Evolutionary conservation across 2,113 vertebrate species (phyloP).

Genomic region (Leucoraja erinaceus): DNA sequence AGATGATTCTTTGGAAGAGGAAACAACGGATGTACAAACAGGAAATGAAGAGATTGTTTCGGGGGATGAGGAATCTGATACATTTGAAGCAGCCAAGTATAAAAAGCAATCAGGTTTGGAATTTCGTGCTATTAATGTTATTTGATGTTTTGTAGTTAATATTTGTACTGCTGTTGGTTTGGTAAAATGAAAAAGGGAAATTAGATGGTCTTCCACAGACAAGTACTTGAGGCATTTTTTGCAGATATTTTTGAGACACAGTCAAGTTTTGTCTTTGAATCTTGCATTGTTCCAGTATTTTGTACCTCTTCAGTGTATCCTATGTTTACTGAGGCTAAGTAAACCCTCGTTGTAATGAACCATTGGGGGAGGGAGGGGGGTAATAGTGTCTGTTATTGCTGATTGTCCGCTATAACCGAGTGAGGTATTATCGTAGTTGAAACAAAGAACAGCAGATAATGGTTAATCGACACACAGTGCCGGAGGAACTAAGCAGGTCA

Average conservation of each 20-base stretch:
- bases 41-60: constrained; percentile 44
- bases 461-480: too few relatives aligned
- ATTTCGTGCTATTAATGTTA: neutral
- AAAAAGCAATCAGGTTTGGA: constrained; percentile 13
- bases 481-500: too few relatives aligned
- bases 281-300: neutral
- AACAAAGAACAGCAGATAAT: too few relatives aligned
- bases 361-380: too few relatives aligned
- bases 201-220: neutral
- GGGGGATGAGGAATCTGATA: neutral
- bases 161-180: neutral
- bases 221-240: neutral
- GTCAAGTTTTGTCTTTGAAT: neutral
- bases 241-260: neutral
- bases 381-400: too few relatives aligned
- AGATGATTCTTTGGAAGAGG: neutral
- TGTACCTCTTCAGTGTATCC: neutral
- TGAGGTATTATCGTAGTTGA: too few relatives aligned
- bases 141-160: neutral
- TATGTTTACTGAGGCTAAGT: too few relatives aligned
- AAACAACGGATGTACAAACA: constrained; percentile 39
- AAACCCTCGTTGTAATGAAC: too few relatives aligned
- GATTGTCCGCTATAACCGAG: too few relatives aligned
- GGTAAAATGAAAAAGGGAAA: neutral
- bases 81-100: too few relatives aligned